Percentiles rank a stretch among this genome's conserved stretches.
Evolutionary conservation across 2,888 invertebrate species (phyloP).

Genomic region (Cheilosia pagana): DNA sequence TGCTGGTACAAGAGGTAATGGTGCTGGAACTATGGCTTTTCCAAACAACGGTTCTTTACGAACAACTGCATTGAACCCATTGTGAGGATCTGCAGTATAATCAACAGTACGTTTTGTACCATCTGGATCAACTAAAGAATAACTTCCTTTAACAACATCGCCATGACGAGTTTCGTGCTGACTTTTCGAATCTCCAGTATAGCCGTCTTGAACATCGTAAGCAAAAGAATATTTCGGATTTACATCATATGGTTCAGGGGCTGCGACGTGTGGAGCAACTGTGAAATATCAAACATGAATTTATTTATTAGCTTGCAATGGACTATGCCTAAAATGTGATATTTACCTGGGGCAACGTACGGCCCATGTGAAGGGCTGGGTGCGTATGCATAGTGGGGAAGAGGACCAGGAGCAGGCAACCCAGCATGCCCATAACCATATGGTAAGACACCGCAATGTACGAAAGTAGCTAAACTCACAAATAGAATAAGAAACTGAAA

Average conservation of each 20-base stretch:
- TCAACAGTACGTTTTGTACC: conserved; percentile 87
- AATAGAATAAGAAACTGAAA: conserved; percentile 27
- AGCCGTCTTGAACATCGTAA: conserved; percentile 84
- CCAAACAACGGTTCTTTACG: conserved; percentile 82
- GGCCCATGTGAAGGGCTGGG: conserved; percentile 68
- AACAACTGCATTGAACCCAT: conserved; percentile 83
- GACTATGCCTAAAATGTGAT: neutral
- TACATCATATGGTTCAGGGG: conserved; percentile 82
- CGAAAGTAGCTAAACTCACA: conserved; percentile 77
- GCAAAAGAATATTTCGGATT: conserved; percentile 84
- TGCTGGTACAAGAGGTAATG: conserved; percentile 39
- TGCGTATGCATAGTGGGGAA: conserved; percentile 53
- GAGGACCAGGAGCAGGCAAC: conserved; percentile 77
- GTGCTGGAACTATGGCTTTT: conserved; percentile 78
- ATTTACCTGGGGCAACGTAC: conserved; percentile 78
- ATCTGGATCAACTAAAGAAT: conserved; percentile 85
- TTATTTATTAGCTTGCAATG: neutral
- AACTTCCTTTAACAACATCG: conserved; percentile 86
- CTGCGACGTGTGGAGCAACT: conserved; percentile 78
- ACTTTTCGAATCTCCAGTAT: conserved; percentile 84
- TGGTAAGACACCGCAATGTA: conserved; percentile 79
- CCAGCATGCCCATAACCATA: conserved; percentile 78
- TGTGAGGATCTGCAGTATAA: conserved; percentile 85
- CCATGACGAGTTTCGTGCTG: conserved; percentile 87
- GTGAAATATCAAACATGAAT: conserved; percentile 5